phyloP scores from a whole-genome alignment of 2,113 vertebrate genomes.

The Nyctereutes procyonoides region DNA sequence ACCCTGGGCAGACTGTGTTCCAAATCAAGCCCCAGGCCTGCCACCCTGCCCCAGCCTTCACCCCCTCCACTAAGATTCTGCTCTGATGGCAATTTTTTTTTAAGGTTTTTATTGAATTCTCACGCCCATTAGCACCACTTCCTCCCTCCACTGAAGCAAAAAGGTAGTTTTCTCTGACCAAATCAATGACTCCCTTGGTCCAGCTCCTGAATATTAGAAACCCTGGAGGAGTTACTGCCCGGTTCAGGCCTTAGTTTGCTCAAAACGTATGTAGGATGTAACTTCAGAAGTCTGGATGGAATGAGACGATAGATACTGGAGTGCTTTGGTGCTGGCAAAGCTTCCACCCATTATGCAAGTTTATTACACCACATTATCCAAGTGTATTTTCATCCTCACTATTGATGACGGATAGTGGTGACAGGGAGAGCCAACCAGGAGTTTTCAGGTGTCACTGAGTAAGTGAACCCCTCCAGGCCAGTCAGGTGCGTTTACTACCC shows the following conservation, averaged over 20 bases:
- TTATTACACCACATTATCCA: not conserved
- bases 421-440: not conserved
- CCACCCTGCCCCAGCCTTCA: not conserved
- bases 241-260: not conserved
- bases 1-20: not conserved
- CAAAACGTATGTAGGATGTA: not conserved
- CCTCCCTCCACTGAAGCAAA: slow-evolving; percentile 30
- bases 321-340: not conserved
- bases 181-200: not conserved
- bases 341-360: not conserved
- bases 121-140: slow-evolving; percentile 35
- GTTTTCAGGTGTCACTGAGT: not conserved
- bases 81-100: not conserved
- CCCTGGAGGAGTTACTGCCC: not conserved
- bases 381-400: slow-evolving; percentile 11
- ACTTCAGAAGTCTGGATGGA: slow-evolving; percentile 28
- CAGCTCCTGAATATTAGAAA: not conserved
- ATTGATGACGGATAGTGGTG: not conserved
- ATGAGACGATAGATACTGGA: slow-evolving; percentile 8
- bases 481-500: not conserved
- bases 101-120: slow-evolving; percentile 32
- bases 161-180: slow-evolving; percentile 50
- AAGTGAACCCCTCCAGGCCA: not conserved
- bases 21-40: not conserved
- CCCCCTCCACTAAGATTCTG: not conserved